phyloP scores from a whole-genome alignment of 2,888 invertebrate species.

The Scaptomyza polygonia region DNA sequence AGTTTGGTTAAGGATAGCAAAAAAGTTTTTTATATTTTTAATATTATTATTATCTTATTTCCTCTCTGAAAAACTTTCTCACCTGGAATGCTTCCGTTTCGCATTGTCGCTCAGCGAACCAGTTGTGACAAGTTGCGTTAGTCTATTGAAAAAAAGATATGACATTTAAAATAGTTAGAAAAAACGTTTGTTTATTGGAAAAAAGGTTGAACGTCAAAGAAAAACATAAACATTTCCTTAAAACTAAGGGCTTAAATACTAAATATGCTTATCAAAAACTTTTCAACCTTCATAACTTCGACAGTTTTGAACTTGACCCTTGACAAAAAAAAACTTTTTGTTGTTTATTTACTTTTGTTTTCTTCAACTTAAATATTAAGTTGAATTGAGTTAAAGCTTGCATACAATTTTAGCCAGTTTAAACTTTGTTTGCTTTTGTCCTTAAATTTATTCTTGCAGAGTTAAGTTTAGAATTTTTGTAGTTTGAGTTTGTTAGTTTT shows the following conservation, averaged over 20 bases:
- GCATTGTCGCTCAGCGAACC: conserved; percentile 61
- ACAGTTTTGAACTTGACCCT: background rate
- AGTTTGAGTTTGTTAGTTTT: background rate
- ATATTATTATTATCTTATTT: background rate
- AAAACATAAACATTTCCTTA: background rate
- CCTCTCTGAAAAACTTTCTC: too few relatives aligned
- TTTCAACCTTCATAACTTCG: background rate
- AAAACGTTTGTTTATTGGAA: background rate
- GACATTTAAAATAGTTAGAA: background rate
- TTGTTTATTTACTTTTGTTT: background rate
- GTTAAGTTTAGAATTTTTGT: too few relatives aligned
- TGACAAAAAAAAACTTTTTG: background rate
- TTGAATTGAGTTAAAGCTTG: too few relatives aligned
- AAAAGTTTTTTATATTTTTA: too few relatives aligned
- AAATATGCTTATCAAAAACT: background rate
- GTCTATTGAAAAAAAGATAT: conserved; percentile 30
- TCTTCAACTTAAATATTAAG: background rate
- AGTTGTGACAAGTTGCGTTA: conserved; percentile 61
- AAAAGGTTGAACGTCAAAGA: background rate
- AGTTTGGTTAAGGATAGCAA: too few relatives aligned
- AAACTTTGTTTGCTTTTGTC: too few relatives aligned
- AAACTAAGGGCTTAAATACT: background rate
- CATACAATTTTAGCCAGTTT: too few relatives aligned
- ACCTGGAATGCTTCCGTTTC: conserved; percentile 65
- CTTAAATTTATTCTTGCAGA: too few relatives aligned